Conservation (phyloP, 2,797 vertebrate species). For the Balearica regulorum region DNA sequence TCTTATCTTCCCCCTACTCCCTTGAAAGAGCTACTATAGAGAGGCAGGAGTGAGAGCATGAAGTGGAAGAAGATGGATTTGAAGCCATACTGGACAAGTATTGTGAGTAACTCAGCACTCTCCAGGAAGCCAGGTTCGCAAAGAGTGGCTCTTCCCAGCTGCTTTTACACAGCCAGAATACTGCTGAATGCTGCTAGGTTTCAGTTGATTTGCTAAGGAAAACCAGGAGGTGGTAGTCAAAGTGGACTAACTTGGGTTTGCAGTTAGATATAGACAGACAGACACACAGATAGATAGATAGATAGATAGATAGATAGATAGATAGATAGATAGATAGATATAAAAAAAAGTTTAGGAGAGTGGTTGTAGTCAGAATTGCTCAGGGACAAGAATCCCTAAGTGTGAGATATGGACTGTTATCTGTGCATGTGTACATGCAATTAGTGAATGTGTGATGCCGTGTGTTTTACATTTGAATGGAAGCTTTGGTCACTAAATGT, state of each 20-base stretch:
- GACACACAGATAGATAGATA: too few relatives aligned
- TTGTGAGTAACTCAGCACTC: accelerated
- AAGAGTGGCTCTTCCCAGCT: not conserved
- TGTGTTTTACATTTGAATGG: not conserved
- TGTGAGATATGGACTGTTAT: not conserved
- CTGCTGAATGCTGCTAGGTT: not conserved
- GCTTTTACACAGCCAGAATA: not conserved
- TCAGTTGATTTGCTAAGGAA: not conserved
- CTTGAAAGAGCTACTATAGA: not conserved
- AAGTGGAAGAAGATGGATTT: not conserved
- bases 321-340: too few relatives aligned
- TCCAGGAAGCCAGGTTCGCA: not conserved
- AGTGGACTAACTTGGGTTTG: not conserved
- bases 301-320: too few relatives aligned
- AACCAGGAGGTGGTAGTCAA: not conserved
- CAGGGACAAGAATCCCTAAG: not conserved
- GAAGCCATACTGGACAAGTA: not conserved
- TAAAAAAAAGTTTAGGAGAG: not conserved
- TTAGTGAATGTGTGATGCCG: not conserved
- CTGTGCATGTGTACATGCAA: not conserved
- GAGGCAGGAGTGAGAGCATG: not conserved
- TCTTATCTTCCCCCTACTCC: not conserved
- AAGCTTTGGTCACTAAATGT: not conserved
- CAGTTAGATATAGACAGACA: not conserved
- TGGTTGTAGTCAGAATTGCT: not conserved